A percentile compares a stretch with the other conserved stretches of the same genome.
Evolutionary conservation across 2,888 invertebrate species (phyloP).

Genomic region (Pollenia angustigena): DNA sequence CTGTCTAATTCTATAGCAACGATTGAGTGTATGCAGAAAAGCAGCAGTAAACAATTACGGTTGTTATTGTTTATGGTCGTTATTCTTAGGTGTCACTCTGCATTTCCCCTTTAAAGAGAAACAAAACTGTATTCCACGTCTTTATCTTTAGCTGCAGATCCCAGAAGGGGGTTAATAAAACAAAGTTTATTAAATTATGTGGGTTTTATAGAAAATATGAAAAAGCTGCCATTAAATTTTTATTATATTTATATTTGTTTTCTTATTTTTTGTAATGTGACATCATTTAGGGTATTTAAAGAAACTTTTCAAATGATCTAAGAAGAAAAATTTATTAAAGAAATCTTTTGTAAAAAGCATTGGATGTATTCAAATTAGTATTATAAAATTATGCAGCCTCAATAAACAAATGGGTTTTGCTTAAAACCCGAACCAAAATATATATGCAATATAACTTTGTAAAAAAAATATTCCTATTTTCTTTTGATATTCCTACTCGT

Average conservation of each 20-base stretch:
- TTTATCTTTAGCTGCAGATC: background rate
- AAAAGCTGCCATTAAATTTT: conserved; percentile 25
- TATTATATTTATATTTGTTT: conserved; percentile 37
- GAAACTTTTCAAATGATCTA: too few species aligned
- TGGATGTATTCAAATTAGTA: too few species aligned
- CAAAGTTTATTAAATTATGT: conserved; percentile 41
- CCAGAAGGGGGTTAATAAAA: conserved; percentile 22
- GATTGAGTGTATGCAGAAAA: background rate
- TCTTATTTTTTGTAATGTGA: background rate
- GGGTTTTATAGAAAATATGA: conserved; percentile 15
- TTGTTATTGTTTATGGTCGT: conserved; percentile 33
- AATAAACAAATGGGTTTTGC: too few species aligned
- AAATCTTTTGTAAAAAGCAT: too few species aligned
- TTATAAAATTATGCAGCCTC: too few species aligned
- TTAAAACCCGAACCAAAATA: too few species aligned
- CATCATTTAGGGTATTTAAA: background rate
- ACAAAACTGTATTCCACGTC: background rate
- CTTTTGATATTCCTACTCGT: too few species aligned
- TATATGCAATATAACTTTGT: too few species aligned
- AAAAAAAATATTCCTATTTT: too few species aligned
- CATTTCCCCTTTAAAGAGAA: conserved; percentile 10
- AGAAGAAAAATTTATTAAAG: too few species aligned
- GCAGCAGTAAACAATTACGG: background rate
- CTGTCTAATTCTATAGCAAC: background rate
- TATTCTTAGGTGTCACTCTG: conserved; percentile 49